Evolutionary conservation across 2,113 vertebrate species (phyloP).

Genomic region (Condylura cristata): DNA sequence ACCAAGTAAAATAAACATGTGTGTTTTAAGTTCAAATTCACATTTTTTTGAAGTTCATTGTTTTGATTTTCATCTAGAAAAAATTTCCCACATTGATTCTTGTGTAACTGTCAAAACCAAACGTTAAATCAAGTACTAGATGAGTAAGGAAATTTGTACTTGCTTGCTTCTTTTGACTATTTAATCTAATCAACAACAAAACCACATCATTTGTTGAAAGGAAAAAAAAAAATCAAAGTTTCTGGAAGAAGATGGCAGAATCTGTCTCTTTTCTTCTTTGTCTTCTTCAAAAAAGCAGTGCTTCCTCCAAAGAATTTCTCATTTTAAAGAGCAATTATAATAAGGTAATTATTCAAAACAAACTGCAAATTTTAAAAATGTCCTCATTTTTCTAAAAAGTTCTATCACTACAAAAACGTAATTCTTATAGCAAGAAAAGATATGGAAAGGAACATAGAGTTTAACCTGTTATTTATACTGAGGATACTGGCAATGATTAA

Average conservation of each 20-base stretch:
- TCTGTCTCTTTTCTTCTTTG: neutral
- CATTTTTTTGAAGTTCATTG: conserved; percentile 16
- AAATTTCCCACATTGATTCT: neutral
- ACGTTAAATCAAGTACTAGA: neutral
- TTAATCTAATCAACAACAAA: conserved; percentile 36
- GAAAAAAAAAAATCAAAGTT: conserved; percentile 20
- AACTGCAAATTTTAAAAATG: neutral
- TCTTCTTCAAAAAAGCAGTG: neutral
- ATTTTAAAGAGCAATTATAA: neutral
- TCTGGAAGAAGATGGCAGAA: neutral
- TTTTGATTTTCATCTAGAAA: conserved; percentile 1
- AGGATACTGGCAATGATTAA: neutral
- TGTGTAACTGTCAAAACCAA: conserved; percentile 18
- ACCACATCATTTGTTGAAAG: neutral
- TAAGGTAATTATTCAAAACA: neutral
- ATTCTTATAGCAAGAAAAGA: neutral
- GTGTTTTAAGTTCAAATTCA: conserved; percentile 15
- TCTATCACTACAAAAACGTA: neutral
- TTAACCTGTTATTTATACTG: neutral
- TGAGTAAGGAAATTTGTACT: neutral
- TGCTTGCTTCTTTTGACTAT: conserved; percentile 14
- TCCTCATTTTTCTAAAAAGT: neutral
- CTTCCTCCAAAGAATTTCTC: neutral
- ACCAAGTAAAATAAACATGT: neutral
- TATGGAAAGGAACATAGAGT: neutral